Evolutionary conservation across 2,113 vertebrate genomes (phyloP), one percentile per base, ranked within the genome.

Genomic region (Alosa alosa): DNA sequence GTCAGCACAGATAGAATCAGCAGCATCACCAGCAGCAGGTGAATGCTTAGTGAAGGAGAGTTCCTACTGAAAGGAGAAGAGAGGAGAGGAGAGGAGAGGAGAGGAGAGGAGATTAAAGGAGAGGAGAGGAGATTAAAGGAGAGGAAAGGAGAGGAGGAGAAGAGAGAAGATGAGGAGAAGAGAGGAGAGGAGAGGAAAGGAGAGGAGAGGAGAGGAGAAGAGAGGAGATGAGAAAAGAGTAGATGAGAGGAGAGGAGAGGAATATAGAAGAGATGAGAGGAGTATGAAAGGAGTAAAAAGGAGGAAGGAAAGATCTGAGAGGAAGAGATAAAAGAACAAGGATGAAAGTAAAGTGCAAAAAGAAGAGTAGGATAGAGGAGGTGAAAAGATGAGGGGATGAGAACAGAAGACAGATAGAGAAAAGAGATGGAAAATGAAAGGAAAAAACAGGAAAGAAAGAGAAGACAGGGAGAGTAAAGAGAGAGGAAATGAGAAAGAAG

Each of bases 291-390:
- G 78, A n/a, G 45, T 22, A 44, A 2, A 64, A 22, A 25, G 82
- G 13, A 25, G 83, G 52, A 52, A 85, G 68, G 25, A 68, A 81
- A 57, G 89, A 83, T 47, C 6, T 22, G 22, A 78, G n/a, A 50
- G 17, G n/a, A 13, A 13, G 60, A n/a, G 41, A 64, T 6, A 22
- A 81, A 36, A 55, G 36, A 25, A 41, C 5, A 39, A 36, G 17
- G 36, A 44, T 18, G 41, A 20, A 84, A 36, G 41, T 44, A 49
- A 45, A 31, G 31, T 31, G 2, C 44, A 75, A n/a, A 25, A 1
- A 55, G 52, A 1, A 36, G 50, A 39, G 6, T 47, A 15, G 49
- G 17, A 31, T 18, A 55, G n/a, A 83, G 47, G 36, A 39, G 2
- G 9, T 49, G 47, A 11, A 55, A 6, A 55, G 25, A 83, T 36